phyloP scores from a whole-genome alignment of 2,888 invertebrate genomes.

The Tinea trinotella region DNA sequence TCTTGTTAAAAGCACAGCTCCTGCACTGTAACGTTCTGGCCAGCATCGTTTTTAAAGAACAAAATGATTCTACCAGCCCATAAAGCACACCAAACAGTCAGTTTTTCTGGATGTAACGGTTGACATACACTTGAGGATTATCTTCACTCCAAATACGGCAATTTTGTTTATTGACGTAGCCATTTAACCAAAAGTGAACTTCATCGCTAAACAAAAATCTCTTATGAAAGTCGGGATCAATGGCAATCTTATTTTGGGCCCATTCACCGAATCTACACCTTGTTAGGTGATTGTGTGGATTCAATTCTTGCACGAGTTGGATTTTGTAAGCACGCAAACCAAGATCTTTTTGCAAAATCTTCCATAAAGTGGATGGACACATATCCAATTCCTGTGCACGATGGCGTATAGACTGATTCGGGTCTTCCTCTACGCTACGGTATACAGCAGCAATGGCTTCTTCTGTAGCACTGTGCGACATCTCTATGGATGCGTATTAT shows the following conservation, averaged over 20 bases:
- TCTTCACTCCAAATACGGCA: slow-evolving; percentile 28
- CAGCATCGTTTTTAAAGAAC: slow-evolving; percentile 33
- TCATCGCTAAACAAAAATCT: slow-evolving; percentile 26
- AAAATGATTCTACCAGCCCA: slow-evolving; percentile 36
- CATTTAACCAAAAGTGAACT: slow-evolving; percentile 30
- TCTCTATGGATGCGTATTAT: no score
- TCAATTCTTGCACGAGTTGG: no score
- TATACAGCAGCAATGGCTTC: no score
- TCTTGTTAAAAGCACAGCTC: slow-evolving; percentile 29
- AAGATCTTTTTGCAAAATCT: no score
- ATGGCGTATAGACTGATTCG: no score
- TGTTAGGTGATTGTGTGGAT: no score
- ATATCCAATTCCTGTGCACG: no score
- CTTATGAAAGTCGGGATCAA: slow-evolving; percentile 9
- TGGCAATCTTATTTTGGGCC: neutral
- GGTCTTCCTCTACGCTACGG: no score
- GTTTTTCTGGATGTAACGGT: slow-evolving; percentile 30
- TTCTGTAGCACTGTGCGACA: no score
- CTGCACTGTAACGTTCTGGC: slow-evolving; percentile 29
- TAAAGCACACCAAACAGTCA: slow-evolving; percentile 34
- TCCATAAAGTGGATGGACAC: no score
- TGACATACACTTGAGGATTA: slow-evolving; percentile 26
- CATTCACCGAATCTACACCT: neutral
- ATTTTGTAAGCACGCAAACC: no score
- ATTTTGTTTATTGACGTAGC: no score